phyloP scores from a whole-genome alignment of 37 sponge, comb jelly and placozoan species.

The Diacarnus erythraeanus region DNA sequence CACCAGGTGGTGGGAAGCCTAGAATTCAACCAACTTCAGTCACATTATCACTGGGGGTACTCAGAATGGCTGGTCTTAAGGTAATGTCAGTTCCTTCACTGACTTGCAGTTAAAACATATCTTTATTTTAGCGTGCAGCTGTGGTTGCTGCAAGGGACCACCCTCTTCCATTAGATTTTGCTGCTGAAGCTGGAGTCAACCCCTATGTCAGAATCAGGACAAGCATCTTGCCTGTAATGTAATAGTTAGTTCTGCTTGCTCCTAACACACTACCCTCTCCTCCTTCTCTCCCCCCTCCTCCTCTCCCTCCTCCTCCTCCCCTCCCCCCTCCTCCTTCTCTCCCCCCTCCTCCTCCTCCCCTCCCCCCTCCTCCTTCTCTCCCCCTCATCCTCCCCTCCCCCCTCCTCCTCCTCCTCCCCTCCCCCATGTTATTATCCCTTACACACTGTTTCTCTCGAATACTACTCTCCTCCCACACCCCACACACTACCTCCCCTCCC shows the following conservation, averaged over 20 bases:
- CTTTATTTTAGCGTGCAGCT: constrained; percentile 39
- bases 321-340: neutral
- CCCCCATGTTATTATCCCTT: neutral
- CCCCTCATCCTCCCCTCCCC: neutral
- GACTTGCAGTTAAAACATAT: neutral
- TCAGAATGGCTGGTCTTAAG: constrained; percentile 78
- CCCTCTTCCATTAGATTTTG: constrained; percentile 40
- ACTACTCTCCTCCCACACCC: too few relatives aligned
- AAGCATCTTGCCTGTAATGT: neutral
- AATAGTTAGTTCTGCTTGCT: neutral
- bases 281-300: neutral
- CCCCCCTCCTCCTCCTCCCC: neutral
- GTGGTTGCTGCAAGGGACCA: constrained; percentile 17
- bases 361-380: neutral
- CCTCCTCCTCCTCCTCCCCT: neutral
- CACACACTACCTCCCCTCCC: too few relatives aligned
- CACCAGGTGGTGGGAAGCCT: neutral
- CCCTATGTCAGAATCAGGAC: constrained; percentile 44
- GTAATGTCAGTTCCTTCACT: neutral
- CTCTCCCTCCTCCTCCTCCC: neutral
- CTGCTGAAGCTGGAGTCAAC: constrained; percentile 58
- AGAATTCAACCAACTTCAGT: constrained; percentile 2
- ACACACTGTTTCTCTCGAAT: neutral
- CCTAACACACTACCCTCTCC: neutral
- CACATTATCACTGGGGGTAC: constrained; percentile 48